Percentiles rank a stretch among this genome's conserved stretches.
Evolutionary conservation across 2,888 invertebrate genomes (phyloP).

Genomic region (Oegoconia quadripuncta): DNA sequence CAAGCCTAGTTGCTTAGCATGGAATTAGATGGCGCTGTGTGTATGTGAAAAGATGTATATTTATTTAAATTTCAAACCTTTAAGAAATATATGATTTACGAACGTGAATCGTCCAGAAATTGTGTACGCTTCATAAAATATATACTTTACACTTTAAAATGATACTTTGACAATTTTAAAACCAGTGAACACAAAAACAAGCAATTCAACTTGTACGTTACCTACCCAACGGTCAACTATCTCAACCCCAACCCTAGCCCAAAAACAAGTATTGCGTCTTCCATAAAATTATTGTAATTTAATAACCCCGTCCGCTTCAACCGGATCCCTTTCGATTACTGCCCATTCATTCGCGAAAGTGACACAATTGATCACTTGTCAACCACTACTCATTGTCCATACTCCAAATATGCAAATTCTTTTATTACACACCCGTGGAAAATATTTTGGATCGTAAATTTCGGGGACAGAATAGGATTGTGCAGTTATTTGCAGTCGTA

Average conservation of each 20-base stretch:
- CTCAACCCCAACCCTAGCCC: conserved; percentile 25
- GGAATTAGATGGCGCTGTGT: too few relatives aligned
- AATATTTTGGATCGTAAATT: conserved; percentile 45
- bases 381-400: conserved; percentile 45
- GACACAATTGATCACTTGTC: conserved; percentile 73
- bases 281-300: conserved; percentile 67
- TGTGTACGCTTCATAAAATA: background rate
- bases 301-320: conserved; percentile 50
- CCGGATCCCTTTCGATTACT: conserved; percentile 42
- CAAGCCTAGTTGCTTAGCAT: too few relatives aligned
- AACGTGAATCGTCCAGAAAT: too few relatives aligned
- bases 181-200: background rate
- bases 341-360: conserved; percentile 56
- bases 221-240: conserved; percentile 13
- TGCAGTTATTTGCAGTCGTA: conserved; percentile 11
- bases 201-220: background rate
- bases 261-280: conserved; percentile 16
- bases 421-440: conserved; percentile 24
- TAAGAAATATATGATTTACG: too few relatives aligned
- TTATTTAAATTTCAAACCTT: too few relatives aligned
- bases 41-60: too few relatives aligned
- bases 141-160: background rate
- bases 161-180: background rate
- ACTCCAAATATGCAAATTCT: conserved; percentile 42
- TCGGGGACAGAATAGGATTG: conserved; percentile 20